phyloP scores from a whole-genome alignment of 2,888 invertebrate species.

The Xylota sylvarum region DNA sequence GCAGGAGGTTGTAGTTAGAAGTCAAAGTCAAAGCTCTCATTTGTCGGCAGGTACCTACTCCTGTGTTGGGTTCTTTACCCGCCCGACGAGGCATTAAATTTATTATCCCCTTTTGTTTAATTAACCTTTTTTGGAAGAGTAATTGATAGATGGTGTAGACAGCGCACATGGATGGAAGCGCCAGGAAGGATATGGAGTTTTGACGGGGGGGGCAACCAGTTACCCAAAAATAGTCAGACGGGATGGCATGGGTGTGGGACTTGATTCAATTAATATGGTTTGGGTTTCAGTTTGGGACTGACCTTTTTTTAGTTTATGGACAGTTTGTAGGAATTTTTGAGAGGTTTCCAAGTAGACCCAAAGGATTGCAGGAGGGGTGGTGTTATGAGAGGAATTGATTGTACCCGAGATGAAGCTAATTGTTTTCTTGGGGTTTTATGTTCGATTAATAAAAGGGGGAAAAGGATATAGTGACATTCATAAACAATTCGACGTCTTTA shows the following conservation, averaged over 20 bases:
- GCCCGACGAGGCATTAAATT: slow-evolving; percentile 35
- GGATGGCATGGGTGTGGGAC: slow-evolving; percentile 16
- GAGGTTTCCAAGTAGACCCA: not conserved
- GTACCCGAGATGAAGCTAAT: not conserved
- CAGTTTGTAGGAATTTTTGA: not conserved
- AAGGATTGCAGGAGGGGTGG: not conserved
- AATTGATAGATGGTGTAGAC: slow-evolving; percentile 64
- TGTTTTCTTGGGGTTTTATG: not conserved
- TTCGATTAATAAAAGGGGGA: not conserved
- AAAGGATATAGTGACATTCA: no score
- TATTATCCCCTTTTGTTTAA: slow-evolving; percentile 72
- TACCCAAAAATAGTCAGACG: not conserved
- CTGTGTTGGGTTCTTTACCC: not conserved
- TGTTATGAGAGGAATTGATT: slow-evolving; percentile 2
- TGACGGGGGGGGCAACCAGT: slow-evolving; percentile 8
- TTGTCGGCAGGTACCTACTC: no score
- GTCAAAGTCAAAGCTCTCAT: slow-evolving; percentile 10
- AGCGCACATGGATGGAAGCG: slow-evolving; percentile 1
- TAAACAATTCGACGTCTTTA: no score
- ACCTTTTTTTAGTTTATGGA: slow-evolving; percentile 22
- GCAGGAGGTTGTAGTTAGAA: not conserved
- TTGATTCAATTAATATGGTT: slow-evolving; percentile 54
- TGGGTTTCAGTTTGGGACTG: slow-evolving; percentile 8
- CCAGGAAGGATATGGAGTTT: slow-evolving; percentile 15
- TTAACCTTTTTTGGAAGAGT: slow-evolving; percentile 59